Evolutionary conservation across 2,797 vertebrate genomes (phyloP).

Genomic region (Ctenosaura bakeri): DNA sequence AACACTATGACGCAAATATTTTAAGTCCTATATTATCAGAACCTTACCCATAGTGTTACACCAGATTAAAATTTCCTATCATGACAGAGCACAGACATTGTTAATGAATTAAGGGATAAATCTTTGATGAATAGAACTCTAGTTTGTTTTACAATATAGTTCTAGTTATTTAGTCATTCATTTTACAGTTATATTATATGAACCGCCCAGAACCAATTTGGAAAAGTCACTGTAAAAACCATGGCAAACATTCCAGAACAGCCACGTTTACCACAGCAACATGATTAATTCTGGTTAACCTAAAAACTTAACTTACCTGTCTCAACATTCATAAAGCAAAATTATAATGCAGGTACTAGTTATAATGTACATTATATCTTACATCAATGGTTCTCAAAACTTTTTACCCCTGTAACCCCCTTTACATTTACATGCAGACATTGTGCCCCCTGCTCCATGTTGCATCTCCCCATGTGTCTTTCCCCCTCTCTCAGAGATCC

Average conservation of each 20-base stretch:
- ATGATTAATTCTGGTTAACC: neutral
- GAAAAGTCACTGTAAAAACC: slow-evolving; percentile 44
- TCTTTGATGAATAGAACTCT: neutral
- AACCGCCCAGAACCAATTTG: slow-evolving; percentile 37
- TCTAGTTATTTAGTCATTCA: slow-evolving; percentile 10
- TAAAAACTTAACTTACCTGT: too few relatives aligned
- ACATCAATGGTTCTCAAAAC: too few relatives aligned
- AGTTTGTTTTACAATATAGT: slow-evolving; percentile 19
- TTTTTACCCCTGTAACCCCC: too few relatives aligned
- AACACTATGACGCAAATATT: neutral
- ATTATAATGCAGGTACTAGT: too few relatives aligned
- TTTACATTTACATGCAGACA: too few relatives aligned
- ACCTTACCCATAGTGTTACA: too few relatives aligned
- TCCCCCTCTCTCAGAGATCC: too few relatives aligned
- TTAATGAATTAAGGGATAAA: neutral
- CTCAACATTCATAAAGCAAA: too few relatives aligned
- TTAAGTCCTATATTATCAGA: neutral
- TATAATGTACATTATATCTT: too few relatives aligned
- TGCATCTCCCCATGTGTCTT: too few relatives aligned
- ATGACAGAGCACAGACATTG: neutral
- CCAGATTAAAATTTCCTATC: neutral
- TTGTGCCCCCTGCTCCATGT: too few relatives aligned
- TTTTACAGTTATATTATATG: neutral
- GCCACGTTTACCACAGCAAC: slow-evolving; percentile 16
- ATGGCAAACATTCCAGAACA: slow-evolving; percentile 23